phyloP scores from a whole-genome alignment of 2,888 invertebrate species.

The Asteroscopus sphinx region DNA sequence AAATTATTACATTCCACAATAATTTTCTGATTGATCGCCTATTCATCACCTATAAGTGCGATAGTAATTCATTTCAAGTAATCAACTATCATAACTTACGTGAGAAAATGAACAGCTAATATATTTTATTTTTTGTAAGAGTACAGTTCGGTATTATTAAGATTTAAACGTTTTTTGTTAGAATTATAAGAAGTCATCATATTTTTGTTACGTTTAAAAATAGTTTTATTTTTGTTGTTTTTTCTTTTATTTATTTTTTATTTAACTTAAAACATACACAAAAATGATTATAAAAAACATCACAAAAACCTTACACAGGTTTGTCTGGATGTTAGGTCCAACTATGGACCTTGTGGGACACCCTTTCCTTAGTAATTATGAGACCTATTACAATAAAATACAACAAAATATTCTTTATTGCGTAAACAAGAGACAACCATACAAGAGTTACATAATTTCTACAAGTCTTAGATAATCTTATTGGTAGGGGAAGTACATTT shows the following conservation, averaged over 20 bases:
- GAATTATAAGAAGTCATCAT: constrained; percentile 41
- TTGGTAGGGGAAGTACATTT: too few species aligned
- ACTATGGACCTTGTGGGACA: constrained; percentile 9
- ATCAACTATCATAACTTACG: constrained; percentile 51
- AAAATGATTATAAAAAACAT: too few species aligned
- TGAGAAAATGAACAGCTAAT: constrained; percentile 46
- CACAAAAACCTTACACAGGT: too few species aligned
- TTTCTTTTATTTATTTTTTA: too few species aligned
- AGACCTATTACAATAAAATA: not conserved
- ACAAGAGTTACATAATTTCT: too few species aligned
- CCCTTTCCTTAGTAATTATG: not conserved
- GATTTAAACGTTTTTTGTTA: constrained; percentile 43
- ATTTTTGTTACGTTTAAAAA: constrained; percentile 19
- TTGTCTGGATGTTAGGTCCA: too few species aligned
- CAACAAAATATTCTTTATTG: too few species aligned
- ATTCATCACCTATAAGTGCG: constrained; percentile 51
- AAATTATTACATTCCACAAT: constrained; percentile 26
- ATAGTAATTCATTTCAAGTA: constrained; percentile 48
- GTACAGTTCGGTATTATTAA: constrained; percentile 18
- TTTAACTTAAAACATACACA: too few species aligned
- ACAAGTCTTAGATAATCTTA: too few species aligned
- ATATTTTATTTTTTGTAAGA: constrained; percentile 39
- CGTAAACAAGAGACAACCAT: too few species aligned
- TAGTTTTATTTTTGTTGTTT: constrained; percentile 3
- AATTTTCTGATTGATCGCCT: constrained; percentile 43